Percentiles rank a stretch among this genome's conserved stretches.
phyloP scores from a whole-genome alignment of 64 coral and sea anemone genomes.

The Montipora sp. region DNA sequence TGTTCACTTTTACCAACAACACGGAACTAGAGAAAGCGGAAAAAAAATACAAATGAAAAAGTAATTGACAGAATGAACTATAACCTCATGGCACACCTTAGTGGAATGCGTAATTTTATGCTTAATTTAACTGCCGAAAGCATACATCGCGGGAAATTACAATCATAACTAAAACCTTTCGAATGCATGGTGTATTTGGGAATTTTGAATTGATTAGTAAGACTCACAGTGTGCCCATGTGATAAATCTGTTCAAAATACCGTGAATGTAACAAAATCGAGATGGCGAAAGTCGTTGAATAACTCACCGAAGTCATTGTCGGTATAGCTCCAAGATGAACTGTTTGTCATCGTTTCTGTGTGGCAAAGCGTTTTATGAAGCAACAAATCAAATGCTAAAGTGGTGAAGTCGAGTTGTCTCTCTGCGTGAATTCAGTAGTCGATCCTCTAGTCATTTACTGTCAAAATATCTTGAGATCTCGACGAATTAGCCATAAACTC shows the following conservation, averaged over 20 bases:
- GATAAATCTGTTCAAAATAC: not conserved
- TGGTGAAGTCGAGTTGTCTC: not conserved
- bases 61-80: not conserved
- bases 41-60: not conserved
- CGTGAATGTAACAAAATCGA: not conserved
- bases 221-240: not conserved
- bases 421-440: not conserved
- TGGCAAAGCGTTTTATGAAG: not conserved
- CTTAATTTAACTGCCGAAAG: not conserved
- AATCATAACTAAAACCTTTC: not conserved
- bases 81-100: not conserved
- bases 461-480: no score
- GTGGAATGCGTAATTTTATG: not conserved
- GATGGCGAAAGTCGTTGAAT: not conserved
- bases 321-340: constrained; percentile 77
- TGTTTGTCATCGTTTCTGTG: not conserved
- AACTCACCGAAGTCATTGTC: constrained; percentile 85
- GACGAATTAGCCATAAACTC: no score
- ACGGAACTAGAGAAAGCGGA: not conserved
- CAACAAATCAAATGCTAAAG: not conserved
- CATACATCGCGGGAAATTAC: not conserved
- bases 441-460: no score
- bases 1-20: not conserved
- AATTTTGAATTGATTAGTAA: not conserved
- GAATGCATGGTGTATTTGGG: not conserved